Conservation (phyloP, 2,113 vertebrate species). For the Apodemus sylvaticus region DNA sequence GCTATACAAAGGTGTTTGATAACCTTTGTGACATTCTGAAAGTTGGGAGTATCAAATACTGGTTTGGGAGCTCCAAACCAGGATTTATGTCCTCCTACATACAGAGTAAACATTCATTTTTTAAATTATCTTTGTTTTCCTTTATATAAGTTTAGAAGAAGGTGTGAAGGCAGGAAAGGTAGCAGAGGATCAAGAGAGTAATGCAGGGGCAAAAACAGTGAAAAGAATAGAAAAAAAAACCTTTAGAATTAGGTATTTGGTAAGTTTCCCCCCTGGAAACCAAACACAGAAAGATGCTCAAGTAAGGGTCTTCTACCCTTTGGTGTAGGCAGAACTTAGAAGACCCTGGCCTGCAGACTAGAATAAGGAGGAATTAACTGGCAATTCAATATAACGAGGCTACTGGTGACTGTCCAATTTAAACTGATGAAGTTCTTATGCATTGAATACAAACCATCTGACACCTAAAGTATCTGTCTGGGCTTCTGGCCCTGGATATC, state of each 20-base stretch:
- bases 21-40: neutral
- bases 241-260: neutral
- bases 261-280: neutral
- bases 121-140: conserved; percentile 11
- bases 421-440: conserved; percentile 1
- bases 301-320: neutral
- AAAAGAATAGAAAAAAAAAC: neutral
- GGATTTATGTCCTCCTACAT: neutral
- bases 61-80: neutral
- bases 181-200: neutral
- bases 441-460: neutral
- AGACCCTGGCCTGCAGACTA: neutral
- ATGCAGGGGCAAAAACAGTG: neutral
- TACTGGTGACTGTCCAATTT: neutral
- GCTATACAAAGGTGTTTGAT: neutral
- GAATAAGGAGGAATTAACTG: neutral
- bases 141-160: neutral
- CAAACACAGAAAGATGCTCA: neutral
- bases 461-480: neutral
- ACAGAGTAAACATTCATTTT: neutral
- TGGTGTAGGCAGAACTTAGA: neutral
- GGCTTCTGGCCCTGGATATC: neutral
- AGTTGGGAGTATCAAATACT: neutral
- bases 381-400: neutral
- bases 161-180: neutral